Evolutionary conservation across 2,797 vertebrate genomes (phyloP).

Genomic region (Pteropus rufus): DNA sequence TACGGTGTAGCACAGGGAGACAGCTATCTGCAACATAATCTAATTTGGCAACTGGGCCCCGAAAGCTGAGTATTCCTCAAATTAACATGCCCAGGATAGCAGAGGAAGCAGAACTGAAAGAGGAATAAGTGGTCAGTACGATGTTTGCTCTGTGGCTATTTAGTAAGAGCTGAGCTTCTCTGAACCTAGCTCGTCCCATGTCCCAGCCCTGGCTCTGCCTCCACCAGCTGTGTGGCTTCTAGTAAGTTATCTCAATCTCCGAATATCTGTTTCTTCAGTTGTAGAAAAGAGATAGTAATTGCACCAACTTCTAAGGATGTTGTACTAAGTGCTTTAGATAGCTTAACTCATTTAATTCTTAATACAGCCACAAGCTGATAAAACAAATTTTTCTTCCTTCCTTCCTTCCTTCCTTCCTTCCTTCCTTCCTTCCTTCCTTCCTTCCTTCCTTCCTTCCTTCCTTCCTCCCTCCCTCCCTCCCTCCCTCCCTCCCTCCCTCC

Average conservation of each 20-base stretch:
- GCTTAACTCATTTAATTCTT: not conserved
- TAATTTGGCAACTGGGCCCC: slow-evolving; percentile 52
- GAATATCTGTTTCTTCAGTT: not conserved
- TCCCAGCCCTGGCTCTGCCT: not conserved
- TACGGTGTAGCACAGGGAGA: slow-evolving; percentile 1
- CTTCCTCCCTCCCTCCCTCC: rapidly evolving
- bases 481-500: rapidly evolving
- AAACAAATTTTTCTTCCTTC: not conserved
- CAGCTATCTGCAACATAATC: slow-evolving; percentile 40
- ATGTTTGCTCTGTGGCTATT: not conserved
- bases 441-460: too few relatives aligned
- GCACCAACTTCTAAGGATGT: not conserved
- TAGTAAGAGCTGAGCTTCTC: not conserved
- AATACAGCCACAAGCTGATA: not conserved
- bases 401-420: not conserved
- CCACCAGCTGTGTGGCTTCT: not conserved
- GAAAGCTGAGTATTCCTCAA: slow-evolving; percentile 38
- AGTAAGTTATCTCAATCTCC: not conserved
- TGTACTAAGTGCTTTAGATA: not conserved
- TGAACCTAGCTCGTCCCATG: not conserved
- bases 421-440: too few relatives aligned
- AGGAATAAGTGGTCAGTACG: not conserved
- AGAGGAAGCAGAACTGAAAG: not conserved
- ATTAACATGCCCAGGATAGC: not conserved
- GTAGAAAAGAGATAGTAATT: not conserved